A percentile compares a stretch with the other conserved stretches of the same genome.
These are phyloP conservation scores for Siderastrea radians DNA, from an alignment of 92 coral and sea anemone species.

Conservation along the genomic window DNA sequence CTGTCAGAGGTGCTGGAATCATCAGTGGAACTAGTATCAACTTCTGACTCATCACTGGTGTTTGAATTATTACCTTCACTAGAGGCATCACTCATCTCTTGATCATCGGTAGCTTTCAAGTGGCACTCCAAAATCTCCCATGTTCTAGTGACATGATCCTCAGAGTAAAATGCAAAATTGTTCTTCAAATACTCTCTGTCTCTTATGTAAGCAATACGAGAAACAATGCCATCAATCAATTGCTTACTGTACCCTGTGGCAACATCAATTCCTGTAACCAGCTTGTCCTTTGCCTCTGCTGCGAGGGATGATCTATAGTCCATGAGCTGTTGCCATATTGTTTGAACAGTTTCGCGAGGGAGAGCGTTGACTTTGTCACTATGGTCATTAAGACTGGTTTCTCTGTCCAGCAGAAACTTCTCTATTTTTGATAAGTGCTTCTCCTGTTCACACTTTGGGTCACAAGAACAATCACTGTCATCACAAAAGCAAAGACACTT, in stretches of 20 bases:
- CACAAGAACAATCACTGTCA: conserved; percentile 22
- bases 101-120: no score
- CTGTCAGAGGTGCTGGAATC: no score
- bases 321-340: background rate
- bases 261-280: conserved; percentile 61
- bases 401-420: conserved; percentile 1
- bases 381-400: background rate
- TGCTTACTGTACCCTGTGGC: conserved; percentile 54
- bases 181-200: conserved; percentile 26
- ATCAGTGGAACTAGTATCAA: no score
- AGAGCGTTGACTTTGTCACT: conserved; percentile 3
- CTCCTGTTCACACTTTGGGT: background rate
- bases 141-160: conserved; percentile 42
- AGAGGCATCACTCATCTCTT: no score
- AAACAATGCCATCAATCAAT: conserved; percentile 36
- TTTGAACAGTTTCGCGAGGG: background rate
- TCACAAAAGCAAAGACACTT: conserved; percentile 51
- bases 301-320: conserved; percentile 38
- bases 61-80: no score
- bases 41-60: no score
- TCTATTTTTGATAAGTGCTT: conserved; percentile 24
- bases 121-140: conserved; percentile 30
- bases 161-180: conserved; percentile 54
- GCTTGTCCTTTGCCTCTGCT: conserved; percentile 30
- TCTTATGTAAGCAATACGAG: conserved; percentile 13